These are phyloP conservation scores for Leptosomus discolor DNA, from an alignment of 2,113 vertebrate species.

Conservation along the genomic window DNA sequence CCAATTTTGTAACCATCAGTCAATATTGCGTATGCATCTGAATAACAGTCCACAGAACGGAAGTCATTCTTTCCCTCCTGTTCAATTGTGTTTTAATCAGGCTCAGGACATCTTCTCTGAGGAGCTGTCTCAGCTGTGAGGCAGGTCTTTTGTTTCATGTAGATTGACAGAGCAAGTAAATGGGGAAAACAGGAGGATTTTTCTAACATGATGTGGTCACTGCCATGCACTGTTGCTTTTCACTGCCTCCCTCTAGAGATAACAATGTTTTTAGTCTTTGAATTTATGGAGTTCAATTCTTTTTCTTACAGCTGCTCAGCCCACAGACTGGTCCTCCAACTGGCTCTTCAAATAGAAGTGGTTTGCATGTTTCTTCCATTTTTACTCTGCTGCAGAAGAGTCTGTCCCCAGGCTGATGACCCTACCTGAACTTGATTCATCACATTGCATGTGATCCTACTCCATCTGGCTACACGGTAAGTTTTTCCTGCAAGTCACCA, in stretches of 20 bases:
- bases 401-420: background rate
- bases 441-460: background rate
- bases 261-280: background rate
- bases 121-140: background rate
- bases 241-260: background rate
- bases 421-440: background rate
- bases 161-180: background rate
- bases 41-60: background rate
- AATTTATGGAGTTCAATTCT: background rate
- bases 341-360: background rate
- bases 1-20: background rate
- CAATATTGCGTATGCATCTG: background rate
- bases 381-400: background rate
- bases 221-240: background rate
- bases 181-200: background rate
- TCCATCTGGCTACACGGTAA: background rate
- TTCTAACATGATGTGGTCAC: background rate
- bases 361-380: background rate
- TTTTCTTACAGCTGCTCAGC: background rate
- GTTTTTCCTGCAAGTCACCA: background rate
- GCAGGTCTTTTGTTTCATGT: background rate
- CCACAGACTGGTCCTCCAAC: background rate
- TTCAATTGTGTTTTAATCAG: background rate
- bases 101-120: background rate
- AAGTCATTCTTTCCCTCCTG: background rate